phyloP scores from a whole-genome alignment of 2,888 invertebrate genomes.

The Andrena trimmerana region DNA sequence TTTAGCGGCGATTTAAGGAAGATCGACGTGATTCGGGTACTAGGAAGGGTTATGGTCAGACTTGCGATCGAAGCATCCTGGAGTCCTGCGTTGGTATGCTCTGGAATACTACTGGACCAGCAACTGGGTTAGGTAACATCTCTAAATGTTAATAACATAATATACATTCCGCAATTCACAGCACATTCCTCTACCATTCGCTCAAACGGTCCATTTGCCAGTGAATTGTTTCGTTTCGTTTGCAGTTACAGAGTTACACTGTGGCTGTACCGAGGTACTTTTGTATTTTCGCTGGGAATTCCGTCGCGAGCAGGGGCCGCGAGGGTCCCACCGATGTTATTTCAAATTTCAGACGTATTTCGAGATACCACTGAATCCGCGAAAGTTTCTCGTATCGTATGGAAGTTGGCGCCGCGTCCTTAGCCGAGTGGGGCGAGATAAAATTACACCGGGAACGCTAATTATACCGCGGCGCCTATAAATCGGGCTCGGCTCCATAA shows the following conservation, averaged over 20 bases:
- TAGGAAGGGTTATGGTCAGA: background rate
- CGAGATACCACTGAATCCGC: background rate
- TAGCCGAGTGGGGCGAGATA: background rate
- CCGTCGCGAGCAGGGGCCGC: background rate
- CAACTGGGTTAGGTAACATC: background rate
- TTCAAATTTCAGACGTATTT: slow-evolving; percentile 24
- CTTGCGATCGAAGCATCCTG: background rate
- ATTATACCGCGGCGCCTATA: slow-evolving; percentile 2
- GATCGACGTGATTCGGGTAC: slow-evolving; percentile 1
- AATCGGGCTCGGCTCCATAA: background rate
- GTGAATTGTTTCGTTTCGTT: slow-evolving; percentile 6
- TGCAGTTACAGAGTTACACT: background rate
- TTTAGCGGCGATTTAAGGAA: slow-evolving; percentile 13
- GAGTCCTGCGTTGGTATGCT: background rate
- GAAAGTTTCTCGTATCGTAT: slow-evolving; percentile 8
- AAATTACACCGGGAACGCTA: slow-evolving; percentile 16
- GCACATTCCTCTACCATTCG: background rate
- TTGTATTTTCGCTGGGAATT: background rate
- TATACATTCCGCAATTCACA: background rate
- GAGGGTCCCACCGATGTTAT: slow-evolving; percentile 9
- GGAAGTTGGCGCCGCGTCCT: slow-evolving; percentile 6
- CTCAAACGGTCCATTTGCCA: background rate
- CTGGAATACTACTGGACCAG: background rate
- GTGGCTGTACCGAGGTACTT: background rate
- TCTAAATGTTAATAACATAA: background rate